A percentile compares a stretch with the other conserved stretches of the same genome.
phyloP scores from a whole-genome alignment of 2,797 vertebrate genomes.

The Pipistrellus kuhlii region DNA sequence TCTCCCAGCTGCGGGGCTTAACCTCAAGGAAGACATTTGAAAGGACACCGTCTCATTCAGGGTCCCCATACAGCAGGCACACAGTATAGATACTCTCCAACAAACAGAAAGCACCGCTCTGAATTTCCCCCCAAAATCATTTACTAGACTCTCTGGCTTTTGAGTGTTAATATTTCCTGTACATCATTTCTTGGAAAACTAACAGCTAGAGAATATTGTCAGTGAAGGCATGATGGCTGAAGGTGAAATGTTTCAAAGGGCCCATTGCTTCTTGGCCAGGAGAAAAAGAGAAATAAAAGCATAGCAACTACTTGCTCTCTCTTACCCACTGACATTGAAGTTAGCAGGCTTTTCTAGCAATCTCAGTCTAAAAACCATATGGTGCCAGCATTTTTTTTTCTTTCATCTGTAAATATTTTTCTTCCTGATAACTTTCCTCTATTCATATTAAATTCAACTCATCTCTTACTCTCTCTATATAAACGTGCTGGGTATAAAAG shows the following conservation, averaged over 20 bases:
- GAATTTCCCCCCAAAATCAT: not conserved
- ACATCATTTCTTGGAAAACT: not conserved
- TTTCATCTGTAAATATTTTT: not conserved
- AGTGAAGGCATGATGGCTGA: not conserved
- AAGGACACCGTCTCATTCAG: not conserved
- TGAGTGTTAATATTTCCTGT: conserved; percentile 3
- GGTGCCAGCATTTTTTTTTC: not conserved
- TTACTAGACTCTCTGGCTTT: not conserved
- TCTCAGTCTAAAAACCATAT: not conserved
- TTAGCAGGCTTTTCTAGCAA: not conserved
- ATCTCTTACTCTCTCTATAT: not conserved
- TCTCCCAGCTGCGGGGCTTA: not conserved
- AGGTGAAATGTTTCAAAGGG: not conserved
- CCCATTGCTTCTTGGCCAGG: not conserved
- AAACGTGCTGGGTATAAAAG: not conserved
- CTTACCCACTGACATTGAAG: not conserved
- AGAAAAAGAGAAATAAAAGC: not conserved
- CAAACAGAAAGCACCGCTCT: conserved; percentile 52
- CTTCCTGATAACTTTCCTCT: conserved; percentile 25
- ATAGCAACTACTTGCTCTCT: not conserved
- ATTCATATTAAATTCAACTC: conserved; percentile 15
- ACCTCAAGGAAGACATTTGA: not conserved
- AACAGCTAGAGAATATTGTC: not conserved
- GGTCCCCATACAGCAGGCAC: not conserved
- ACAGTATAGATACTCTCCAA: not conserved